These are phyloP conservation scores for Endomychus coccineus DNA, from an alignment of 2,888 invertebrate species.

Conservation along the genomic window DNA sequence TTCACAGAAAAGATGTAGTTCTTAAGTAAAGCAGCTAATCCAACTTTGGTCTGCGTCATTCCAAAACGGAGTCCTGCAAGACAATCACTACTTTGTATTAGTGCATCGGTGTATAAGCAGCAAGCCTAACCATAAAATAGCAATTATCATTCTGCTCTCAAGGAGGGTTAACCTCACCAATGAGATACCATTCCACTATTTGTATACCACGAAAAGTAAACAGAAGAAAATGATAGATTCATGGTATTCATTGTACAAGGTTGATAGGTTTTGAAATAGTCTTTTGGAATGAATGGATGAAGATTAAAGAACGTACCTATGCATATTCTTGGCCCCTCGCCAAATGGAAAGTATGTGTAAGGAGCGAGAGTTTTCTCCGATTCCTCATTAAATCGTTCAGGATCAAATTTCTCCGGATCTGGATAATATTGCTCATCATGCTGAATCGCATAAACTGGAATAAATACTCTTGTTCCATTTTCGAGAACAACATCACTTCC, in stretches of 20 bases:
- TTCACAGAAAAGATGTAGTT: constrained; percentile 24
- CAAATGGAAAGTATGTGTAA: constrained; percentile 21
- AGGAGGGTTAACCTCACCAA: too few relatives aligned
- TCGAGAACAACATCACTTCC: constrained; percentile 32
- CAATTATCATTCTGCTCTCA: too few relatives aligned
- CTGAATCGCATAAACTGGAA: constrained; percentile 33
- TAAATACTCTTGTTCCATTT: constrained; percentile 30
- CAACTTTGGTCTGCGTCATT: constrained; percentile 19
- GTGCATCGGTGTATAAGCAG: too few relatives aligned
- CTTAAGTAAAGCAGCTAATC: constrained; percentile 18
- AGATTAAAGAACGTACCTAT: constrained; percentile 27
- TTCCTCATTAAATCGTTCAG: constrained; percentile 25
- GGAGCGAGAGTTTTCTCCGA: constrained; percentile 12
- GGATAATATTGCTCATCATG: constrained; percentile 35
- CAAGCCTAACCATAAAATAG: too few relatives aligned
- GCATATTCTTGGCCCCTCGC: constrained; percentile 24
- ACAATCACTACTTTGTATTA: too few relatives aligned
- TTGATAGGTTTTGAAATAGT: too few relatives aligned
- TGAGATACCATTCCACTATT: too few relatives aligned
- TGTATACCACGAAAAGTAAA: too few relatives aligned
- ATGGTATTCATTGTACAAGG: too few relatives aligned
- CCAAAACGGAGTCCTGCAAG: constrained; percentile 28
- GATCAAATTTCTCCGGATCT: constrained; percentile 26
- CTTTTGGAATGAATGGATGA: too few relatives aligned
- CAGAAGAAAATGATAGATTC: too few relatives aligned